phyloP scores from a whole-genome alignment of 2,113 vertebrate species.

The Poeciliopsis retropinna region DNA sequence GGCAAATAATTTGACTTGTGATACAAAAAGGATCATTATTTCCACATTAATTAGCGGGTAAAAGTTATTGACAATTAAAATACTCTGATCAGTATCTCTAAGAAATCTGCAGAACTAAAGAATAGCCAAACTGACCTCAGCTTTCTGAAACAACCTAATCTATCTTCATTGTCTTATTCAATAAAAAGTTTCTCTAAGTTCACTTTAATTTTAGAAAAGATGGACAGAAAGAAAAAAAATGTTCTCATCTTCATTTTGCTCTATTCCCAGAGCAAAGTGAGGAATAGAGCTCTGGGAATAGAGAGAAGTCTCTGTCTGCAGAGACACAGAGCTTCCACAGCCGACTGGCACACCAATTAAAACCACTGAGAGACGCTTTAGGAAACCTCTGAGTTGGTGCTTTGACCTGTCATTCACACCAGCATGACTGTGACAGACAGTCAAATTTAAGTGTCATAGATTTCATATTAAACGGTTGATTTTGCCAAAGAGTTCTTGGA shows the following conservation, averaged over 20 bases:
- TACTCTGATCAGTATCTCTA: no score
- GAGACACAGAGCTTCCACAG: constrained; percentile 22
- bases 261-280: constrained; percentile 21
- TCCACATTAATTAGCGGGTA: no score
- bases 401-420: constrained; percentile 41
- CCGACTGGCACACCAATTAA: constrained; percentile 52
- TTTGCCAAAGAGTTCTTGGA: no score
- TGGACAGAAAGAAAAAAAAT: constrained; percentile 7
- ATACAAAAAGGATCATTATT: no score
- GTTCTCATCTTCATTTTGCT: not conserved
- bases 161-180: constrained; percentile 22
- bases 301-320: not conserved
- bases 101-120: no score
- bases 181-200: constrained; percentile 32
- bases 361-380: constrained; percentile 24
- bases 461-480: no score
- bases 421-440: constrained; percentile 5
- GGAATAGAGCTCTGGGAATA: no score
- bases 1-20: no score
- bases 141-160: not conserved
- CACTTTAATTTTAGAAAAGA: constrained; percentile 45
- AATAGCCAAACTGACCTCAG: not conserved
- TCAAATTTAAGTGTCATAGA: no score
- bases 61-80: no score
- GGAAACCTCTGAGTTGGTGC: constrained; percentile 25